These are phyloP conservation scores for Plecotus auritus DNA, from an alignment of 2,113 vertebrate genomes.

Conservation along the genomic window DNA sequence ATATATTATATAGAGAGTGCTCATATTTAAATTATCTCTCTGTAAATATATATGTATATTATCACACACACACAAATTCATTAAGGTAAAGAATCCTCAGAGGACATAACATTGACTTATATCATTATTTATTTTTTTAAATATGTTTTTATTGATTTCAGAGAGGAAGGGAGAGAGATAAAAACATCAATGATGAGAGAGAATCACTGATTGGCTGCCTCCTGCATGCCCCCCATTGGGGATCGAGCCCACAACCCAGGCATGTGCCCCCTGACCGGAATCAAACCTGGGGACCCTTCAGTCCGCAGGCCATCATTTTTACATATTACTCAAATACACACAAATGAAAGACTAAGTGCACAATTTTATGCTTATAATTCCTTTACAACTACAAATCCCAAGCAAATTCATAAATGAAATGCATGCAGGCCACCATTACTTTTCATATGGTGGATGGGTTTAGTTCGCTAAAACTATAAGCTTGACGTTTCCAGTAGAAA, in stretches of 20 bases:
- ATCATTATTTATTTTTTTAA: background rate
- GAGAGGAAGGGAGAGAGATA: too few species aligned
- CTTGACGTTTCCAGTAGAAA: background rate
- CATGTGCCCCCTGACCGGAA: too few species aligned
- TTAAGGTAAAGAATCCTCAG: background rate
- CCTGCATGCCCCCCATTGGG: too few species aligned
- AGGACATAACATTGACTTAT: background rate
- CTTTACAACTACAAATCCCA: background rate
- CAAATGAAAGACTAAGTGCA: background rate
- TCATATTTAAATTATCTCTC: background rate
- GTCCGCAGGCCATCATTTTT: background rate
- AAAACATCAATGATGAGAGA: too few species aligned
- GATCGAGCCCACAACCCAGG: too few species aligned
- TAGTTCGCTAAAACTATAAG: background rate
- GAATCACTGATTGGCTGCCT: too few species aligned
- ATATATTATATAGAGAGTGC: background rate
- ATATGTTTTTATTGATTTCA: too few species aligned
- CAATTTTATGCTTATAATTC: background rate
- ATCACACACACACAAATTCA: background rate
- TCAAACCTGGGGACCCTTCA: too few species aligned
- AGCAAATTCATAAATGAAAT: background rate
- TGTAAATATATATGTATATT: background rate
- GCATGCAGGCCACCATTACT: background rate
- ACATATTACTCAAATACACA: background rate
- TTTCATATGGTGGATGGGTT: background rate